Evolutionary conservation across 1,140 invertebrate genomes (phyloP).

Genomic region (Dendroctonus valens): DNA sequence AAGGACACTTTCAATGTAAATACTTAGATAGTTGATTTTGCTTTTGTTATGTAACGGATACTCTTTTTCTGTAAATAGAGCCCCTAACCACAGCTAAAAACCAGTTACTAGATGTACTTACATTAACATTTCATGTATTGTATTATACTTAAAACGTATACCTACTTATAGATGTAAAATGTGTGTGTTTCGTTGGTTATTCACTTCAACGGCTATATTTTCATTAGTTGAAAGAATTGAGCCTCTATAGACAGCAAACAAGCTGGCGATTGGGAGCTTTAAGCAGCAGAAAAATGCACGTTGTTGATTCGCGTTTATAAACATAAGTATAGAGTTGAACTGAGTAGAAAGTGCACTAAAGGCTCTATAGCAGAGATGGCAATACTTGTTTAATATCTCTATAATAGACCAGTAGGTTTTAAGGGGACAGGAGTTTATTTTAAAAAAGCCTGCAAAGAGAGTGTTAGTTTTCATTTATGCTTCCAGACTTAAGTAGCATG

Average conservation of each 20-base stretch:
- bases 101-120: background rate
- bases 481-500: background rate
- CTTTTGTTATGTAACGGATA: background rate
- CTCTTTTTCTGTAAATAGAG: constrained; percentile 1
- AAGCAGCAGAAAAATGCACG: background rate
- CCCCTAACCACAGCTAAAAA: background rate
- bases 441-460: background rate
- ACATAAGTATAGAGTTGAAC: background rate
- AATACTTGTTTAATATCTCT: background rate
- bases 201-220: background rate
- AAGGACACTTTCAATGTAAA: background rate
- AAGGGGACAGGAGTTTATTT: background rate
- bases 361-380: background rate
- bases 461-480: background rate
- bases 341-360: background rate
- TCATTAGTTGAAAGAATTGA: no score
- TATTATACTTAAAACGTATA: background rate
- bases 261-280: no score
- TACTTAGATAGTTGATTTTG: constrained; percentile 1
- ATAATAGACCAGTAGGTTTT: background rate
- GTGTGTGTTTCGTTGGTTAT: background rate
- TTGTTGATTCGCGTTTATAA: background rate
- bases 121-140: background rate
- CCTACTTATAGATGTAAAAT: background rate
- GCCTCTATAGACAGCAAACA: no score